Evolutionary conservation across 2,113 vertebrate genomes (phyloP), one percentile per base, ranked within the genome.

Genomic region (Eubucco bourcierii): DNA sequence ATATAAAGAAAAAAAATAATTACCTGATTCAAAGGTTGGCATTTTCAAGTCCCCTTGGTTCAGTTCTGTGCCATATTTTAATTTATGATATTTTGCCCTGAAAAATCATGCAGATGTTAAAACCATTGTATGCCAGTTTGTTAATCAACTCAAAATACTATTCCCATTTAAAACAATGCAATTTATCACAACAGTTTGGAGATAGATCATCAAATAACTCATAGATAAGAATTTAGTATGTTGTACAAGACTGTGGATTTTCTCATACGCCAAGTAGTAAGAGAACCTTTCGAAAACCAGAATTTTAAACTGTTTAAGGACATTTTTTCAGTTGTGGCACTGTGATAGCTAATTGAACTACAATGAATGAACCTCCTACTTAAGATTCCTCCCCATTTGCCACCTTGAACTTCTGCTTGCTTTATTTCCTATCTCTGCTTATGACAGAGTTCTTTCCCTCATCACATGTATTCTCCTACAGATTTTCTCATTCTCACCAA

Each of bases 71-170:
- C 99, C 99, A 90, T 99, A 99, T 98, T 99, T 99, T 98, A 99
- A 98, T 97, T 99, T 99, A 97, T 99, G 99, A 93, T 99, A 99
- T 96, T 99, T 99, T 97, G 99, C 99, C 98, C 99, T 99, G 97
- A 83, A 97, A 91, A 96, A 95, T 65, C 33, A 95, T 14, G 82
- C n/a, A 95, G 83, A 63, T 63, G 7, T n/a, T n/a, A n/a, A n/a
- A n/a, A n/a, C n/a, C n/a, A n/a, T n/a, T n/a, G n/a, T n/a, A n/a
- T n/a, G n/a, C n/a, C n/a, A n/a, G n/a, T n/a, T n/a, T n/a, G n/a
- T n/a, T n/a, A n/a, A n/a, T n/a, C 23, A 84, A 68, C 6, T 79
- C 23, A 33, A 85, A 87, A 60, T 15, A 50, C 13, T 31, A 41
- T 12, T 80, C 18, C 52, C 19, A 56, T 67, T 83, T 74, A 73